Base-by-base conservation (phyloP, 2,888 invertebrate genomes). In the Octonoba sinensis region DNA sequence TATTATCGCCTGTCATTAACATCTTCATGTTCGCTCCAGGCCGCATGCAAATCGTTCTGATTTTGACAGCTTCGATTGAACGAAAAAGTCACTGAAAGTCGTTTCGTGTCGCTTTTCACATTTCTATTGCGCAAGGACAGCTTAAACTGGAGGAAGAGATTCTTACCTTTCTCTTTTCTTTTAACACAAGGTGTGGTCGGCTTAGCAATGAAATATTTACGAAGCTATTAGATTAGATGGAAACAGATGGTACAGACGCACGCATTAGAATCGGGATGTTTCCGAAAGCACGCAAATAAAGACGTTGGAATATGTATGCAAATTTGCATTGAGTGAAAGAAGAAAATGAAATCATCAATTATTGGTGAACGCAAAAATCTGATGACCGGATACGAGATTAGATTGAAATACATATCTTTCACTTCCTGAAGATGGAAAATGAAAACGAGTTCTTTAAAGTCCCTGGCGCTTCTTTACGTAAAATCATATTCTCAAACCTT, bases 1-100 rank as follows among this genome's bases (percentile, higher is more conserved):
- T 73, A 79, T 79, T 79, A 73, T 44, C 44, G 51, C 27, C 73
- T 79, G 79, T 79, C 79, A 79, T 79, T 79, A 79, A 79, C 79
- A 79, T 79, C 79, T 73, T 78, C 72, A 76, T 76, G 76, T 76
- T 62, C 46, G 22, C 66, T 47, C 49, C 60, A 49, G 67, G 65
- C 66, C 15, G 27, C 62, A 79, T 79, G 79, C 79, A 79, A 73
- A 79, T 79, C 56, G 54, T n/a, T 15, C 72, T 79, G 79, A 46
- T 51, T n/a, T 3, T 60, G 67, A 72, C 79, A 73, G 67, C 46
- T 56, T n/a, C 11, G 62, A 44, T n/a, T 47, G 49, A 47, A 15
- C 54, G 20, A 60, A 66, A 57, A 56, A 24, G 47, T 44, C 65
- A 66, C 44, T 13, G 46, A 46, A 71, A 60, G 36, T 27, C 44